Conservation (phyloP, 2,888 invertebrate genomes). For the Cheilosia vernalis region DNA sequence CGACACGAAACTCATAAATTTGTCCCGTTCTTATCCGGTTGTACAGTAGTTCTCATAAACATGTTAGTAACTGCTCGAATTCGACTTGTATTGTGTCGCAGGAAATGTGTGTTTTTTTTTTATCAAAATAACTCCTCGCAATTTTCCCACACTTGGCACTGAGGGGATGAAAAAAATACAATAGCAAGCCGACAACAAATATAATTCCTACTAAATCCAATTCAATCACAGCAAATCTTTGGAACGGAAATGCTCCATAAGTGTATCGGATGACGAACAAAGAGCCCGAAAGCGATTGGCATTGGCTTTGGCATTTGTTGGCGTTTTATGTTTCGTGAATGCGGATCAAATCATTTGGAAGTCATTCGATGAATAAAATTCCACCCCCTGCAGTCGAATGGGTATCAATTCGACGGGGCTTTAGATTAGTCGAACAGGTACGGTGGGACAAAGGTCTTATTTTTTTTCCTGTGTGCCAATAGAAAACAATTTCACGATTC, state of each 20-base stretch:
- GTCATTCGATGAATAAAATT: constrained; percentile 68
- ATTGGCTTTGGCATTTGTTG: constrained; percentile 63
- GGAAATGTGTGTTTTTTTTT: background rate
- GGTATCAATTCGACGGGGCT: constrained; percentile 72
- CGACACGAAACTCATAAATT: constrained; percentile 59
- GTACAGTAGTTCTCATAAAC: constrained; percentile 23
- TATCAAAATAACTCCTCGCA: background rate
- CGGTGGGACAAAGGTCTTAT: constrained; percentile 26
- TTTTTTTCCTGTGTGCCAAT: constrained; percentile 38
- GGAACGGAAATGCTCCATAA: constrained; percentile 57
- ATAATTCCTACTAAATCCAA: constrained; percentile 61
- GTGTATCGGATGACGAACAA: constrained; percentile 71
- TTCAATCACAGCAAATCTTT: constrained; percentile 71
- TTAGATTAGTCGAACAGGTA: constrained; percentile 65
- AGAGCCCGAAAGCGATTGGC: constrained; percentile 48
- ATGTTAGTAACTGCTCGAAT: constrained; percentile 38
- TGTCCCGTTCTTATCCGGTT: constrained; percentile 35
- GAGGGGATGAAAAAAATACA: constrained; percentile 17
- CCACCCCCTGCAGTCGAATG: constrained; percentile 34
- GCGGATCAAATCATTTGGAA: constrained; percentile 75
- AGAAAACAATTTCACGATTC: constrained; percentile 75
- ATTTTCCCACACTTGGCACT: constrained; percentile 24
- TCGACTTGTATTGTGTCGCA: constrained; percentile 39
- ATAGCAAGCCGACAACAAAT: constrained; percentile 21
- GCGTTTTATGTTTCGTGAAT: constrained; percentile 75